Evolutionary conservation across 1,140 invertebrate species (phyloP).

Genomic region (Meloidogyne hapla): DNA sequence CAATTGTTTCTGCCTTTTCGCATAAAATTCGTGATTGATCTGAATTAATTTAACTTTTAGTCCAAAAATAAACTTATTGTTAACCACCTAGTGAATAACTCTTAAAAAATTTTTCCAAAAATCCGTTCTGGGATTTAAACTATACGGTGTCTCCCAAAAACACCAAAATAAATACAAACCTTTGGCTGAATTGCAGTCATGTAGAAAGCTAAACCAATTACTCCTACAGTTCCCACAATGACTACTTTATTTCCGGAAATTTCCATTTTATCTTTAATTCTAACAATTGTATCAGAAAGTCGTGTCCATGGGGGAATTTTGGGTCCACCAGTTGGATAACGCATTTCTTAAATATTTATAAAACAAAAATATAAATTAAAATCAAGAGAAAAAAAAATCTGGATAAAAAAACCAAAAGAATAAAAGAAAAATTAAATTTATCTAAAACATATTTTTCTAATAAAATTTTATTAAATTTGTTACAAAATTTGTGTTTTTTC

Average conservation of each 20-base stretch:
- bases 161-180: background rate
- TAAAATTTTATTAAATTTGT: background rate
- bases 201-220: background rate
- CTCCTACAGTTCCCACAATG: background rate
- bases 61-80: no score
- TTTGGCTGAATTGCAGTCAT: background rate
- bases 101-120: no score
- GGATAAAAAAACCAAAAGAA: background rate
- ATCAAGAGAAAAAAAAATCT: background rate
- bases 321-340: background rate
- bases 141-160: no score
- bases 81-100: no score
- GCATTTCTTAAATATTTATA: background rate
- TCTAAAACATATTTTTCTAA: background rate
- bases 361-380: background rate
- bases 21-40: slow-evolving; percentile 11
- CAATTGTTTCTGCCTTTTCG: background rate
- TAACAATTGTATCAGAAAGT: background rate
- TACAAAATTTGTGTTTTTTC: slow-evolving; percentile 9
- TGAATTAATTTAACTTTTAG: background rate
- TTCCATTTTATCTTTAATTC: background rate
- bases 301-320: background rate
- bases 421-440: background rate
- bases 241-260: background rate
- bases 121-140: no score